Percentiles rank a stretch among this genome's conserved stretches.
These are phyloP conservation scores for Pelvicachromis taeniatus DNA, from an alignment of 2,113 vertebrate genomes.

Conservation along the genomic window DNA sequence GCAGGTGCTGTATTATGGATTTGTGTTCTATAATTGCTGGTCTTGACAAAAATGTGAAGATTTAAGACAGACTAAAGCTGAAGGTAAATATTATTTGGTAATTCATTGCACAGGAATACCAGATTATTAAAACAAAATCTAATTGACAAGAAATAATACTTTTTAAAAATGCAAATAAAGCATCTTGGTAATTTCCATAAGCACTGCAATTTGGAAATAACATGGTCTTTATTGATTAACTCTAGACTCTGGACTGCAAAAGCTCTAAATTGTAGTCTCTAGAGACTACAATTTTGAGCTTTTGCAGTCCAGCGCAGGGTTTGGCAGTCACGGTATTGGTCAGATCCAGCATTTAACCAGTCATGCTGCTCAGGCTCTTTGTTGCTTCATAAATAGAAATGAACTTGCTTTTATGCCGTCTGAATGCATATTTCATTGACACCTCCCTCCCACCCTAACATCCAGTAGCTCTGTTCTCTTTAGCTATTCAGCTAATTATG, in stretches of 20 bases:
- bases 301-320: background rate
- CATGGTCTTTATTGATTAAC: background rate
- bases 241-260: too few species aligned
- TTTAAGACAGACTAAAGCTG: background rate
- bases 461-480: background rate
- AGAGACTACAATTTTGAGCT: background rate
- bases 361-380: background rate
- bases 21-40: background rate
- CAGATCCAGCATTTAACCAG: background rate
- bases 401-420: background rate
- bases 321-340: background rate
- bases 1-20: background rate
- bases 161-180: background rate
- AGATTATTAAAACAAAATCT: background rate
- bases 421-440: conserved; percentile 8
- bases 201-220: background rate
- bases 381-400: conserved; percentile 15
- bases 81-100: background rate
- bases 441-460: background rate
- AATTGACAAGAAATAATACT: background rate
- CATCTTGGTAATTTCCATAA: background rate
- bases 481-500: conserved; percentile 2
- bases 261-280: too few species aligned
- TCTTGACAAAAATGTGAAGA: background rate
- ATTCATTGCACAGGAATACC: background rate